Evolutionary conservation across 2,888 invertebrate genomes (phyloP), one percentile per base, ranked within the genome.

Genomic region (Ceraclea dissimilis): DNA sequence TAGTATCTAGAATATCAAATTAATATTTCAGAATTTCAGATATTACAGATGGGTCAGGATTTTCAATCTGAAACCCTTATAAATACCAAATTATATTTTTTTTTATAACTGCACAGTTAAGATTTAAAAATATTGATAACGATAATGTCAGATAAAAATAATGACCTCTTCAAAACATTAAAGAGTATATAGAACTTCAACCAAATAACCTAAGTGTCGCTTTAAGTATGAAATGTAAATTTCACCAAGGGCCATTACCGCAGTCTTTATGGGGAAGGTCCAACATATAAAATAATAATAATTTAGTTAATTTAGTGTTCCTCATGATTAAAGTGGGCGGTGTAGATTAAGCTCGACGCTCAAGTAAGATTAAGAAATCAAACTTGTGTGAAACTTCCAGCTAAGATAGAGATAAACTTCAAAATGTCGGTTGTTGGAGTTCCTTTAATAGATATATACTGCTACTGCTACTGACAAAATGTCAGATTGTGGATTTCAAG

Each of bases 341-440:
- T 31, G 43, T 19, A 46, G 46, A 55, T 55, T 51, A 51, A 49
- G 50, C 44, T 49, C 16, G 49, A 46, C 26, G 50, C 50, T 55
- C 50, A 50, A 55, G 49, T 46, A 26, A 55, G 55, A 55, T 55
- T 55, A 55, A 55, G 55, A 55, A 55, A 55, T 55, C 50, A 55
- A 55, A 20, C 50, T 55, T 50, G 54, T 48, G 34, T 19, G 50
- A 49, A 54, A 54, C 46, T 51, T 51, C 13, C n/a, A 39, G 39
- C 16, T 47, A 31, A 56, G 46, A 56, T 49, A 54, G 56, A 46
- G 56, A 47, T 47, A 47, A 56, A 51, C 19, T 46, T 51, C 26
- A 34, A 6, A n/a, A 47, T 46, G 46, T 16, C 13, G 39, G 39
- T 16, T 26, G 26, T 26, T 26, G 26, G 26, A 26, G 10, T 10